phyloP scores from a whole-genome alignment of 2,113 vertebrate species.

The Nycticryphes semicollaris region DNA sequence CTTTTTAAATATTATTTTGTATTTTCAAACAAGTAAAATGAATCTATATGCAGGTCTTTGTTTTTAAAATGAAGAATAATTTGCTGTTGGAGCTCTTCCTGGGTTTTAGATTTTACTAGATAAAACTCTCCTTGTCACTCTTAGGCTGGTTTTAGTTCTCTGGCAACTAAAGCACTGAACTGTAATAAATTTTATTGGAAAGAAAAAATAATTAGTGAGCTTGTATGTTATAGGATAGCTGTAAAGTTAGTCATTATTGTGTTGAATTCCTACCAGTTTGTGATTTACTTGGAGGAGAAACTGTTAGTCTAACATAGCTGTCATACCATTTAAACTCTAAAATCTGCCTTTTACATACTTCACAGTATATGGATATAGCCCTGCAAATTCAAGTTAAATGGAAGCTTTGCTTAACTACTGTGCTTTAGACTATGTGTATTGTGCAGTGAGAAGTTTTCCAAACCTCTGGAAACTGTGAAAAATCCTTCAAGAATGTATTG shows the following conservation, averaged over 20 bases:
- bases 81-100: neutral
- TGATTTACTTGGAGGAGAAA: neutral
- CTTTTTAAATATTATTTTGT: neutral
- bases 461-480: neutral
- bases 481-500: neutral
- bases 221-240: too few species aligned
- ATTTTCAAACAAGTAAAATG: neutral
- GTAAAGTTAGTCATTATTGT: neutral
- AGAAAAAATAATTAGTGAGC: neutral
- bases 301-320: neutral
- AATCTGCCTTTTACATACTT: neutral
- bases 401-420: neutral
- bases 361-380: neutral
- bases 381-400: neutral
- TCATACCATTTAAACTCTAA: neutral
- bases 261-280: neutral
- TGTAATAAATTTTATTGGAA: neutral
- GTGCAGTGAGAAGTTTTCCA: neutral
- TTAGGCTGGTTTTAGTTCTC: neutral
- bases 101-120: neutral
- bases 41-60: neutral
- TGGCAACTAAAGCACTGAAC: neutral
- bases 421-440: neutral
- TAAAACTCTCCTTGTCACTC: neutral
- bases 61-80: neutral